phyloP scores from a whole-genome alignment of 1,140 invertebrate species.

The Calephelis nemesis region DNA sequence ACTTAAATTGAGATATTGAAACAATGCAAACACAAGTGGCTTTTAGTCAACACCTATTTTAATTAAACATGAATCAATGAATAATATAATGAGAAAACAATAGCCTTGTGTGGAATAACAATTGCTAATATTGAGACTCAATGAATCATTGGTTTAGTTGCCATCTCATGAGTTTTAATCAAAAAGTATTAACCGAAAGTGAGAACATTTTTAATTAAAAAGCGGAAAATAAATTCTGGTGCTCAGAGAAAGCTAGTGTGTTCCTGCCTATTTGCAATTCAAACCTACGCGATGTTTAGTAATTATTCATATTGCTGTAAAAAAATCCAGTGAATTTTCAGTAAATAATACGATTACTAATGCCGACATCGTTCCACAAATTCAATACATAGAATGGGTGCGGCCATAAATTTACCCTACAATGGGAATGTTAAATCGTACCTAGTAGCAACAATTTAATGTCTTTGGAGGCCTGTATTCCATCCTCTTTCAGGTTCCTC shows the following conservation, averaged over 20 bases:
- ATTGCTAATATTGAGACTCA: neutral
- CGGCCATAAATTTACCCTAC: constrained; percentile 45
- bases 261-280: constrained; percentile 11
- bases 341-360: constrained; percentile 4
- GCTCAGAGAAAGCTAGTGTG: constrained; percentile 7
- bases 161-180: neutral
- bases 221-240: constrained; percentile 13
- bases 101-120: too few species aligned
- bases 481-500: constrained; percentile 99
- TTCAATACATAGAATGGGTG: constrained; percentile 50
- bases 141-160: constrained; percentile 3
- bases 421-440: constrained; percentile 76
- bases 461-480: constrained; percentile 98
- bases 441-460: constrained; percentile 98
- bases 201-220: constrained; percentile 1
- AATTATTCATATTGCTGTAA: constrained; percentile 8
- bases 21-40: too few species aligned
- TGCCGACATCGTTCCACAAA: constrained; percentile 18
- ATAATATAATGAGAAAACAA: too few species aligned
- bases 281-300: constrained; percentile 6
- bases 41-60: too few species aligned
- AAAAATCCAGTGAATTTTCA: neutral
- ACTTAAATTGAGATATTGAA: too few species aligned
- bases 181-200: neutral
- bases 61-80: too few species aligned